Conservation (phyloP, 2,888 invertebrate species). For the Tinea semifulvella region DNA sequence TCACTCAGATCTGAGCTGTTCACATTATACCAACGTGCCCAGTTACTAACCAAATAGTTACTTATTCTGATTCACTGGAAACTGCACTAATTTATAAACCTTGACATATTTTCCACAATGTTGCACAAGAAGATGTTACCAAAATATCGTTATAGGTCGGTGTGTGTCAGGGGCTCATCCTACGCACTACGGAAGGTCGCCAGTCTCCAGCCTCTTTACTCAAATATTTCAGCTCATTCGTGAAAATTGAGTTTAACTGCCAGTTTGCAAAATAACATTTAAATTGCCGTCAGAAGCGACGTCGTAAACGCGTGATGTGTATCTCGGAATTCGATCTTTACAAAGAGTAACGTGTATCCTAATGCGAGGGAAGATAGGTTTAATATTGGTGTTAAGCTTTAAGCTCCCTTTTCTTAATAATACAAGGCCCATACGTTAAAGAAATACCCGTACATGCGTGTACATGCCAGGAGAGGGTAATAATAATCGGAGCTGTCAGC, state of each 20-base stretch:
- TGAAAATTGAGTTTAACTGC: neutral
- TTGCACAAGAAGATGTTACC: slow-evolving; percentile 38
- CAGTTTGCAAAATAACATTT: neutral
- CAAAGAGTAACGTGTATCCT: neutral
- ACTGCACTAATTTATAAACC: too few species aligned
- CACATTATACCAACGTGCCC: neutral
- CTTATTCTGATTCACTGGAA: neutral
- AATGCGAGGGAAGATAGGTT: neutral
- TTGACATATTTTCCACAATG: slow-evolving; percentile 3
- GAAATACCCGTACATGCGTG: neutral
- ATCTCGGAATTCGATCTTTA: neutral
- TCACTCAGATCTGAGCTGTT: neutral
- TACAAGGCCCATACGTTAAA: neutral
- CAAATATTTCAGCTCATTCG: slow-evolving; percentile 1
- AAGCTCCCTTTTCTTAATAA: slow-evolving; percentile 2
- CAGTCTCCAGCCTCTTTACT: slow-evolving; percentile 16
- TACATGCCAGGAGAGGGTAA: slow-evolving; percentile 16
- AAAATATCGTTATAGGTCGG: slow-evolving; percentile 40
- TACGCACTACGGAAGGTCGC: slow-evolving; percentile 55
- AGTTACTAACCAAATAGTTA: too few species aligned
- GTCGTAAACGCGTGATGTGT: too few species aligned
- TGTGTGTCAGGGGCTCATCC: slow-evolving; percentile 63
- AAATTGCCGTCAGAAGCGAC: too few species aligned
- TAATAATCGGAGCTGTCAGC: slow-evolving; percentile 49
- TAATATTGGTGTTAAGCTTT: slow-evolving; percentile 1